Evolutionary conservation across 2,888 invertebrate genomes (phyloP).

Genomic region (Salticus scenicus): DNA sequence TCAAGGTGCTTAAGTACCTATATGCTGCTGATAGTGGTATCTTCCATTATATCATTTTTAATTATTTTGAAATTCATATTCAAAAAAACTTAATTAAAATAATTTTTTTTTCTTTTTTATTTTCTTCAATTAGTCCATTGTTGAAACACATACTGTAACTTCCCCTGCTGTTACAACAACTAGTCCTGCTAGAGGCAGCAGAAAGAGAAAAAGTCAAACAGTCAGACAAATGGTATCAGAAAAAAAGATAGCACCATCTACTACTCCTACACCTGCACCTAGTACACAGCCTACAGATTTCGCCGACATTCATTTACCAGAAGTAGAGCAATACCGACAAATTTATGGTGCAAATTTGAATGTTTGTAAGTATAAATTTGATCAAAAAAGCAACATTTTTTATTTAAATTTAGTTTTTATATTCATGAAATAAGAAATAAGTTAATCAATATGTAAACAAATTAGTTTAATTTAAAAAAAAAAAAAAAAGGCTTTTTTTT

Average conservation of each 20-base stretch:
- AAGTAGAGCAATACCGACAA: slow-evolving; percentile 33
- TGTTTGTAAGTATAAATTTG: slow-evolving; percentile 50
- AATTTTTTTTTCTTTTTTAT: too few species aligned
- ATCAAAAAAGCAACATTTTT: too few species aligned
- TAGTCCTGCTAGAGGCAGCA: slow-evolving; percentile 2
- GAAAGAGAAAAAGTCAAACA: slow-evolving; percentile 22
- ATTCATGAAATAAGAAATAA: too few species aligned
- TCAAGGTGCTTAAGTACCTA: too few species aligned
- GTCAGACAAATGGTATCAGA: background rate
- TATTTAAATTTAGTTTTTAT: too few species aligned
- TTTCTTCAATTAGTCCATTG: slow-evolving; percentile 38
- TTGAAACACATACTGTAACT: slow-evolving; percentile 47
- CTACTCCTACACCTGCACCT: background rate
- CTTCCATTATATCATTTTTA: too few species aligned
- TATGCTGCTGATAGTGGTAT: too few species aligned
- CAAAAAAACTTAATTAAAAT: too few species aligned
- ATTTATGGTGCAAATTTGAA: slow-evolving; percentile 37
- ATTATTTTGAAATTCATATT: too few species aligned
- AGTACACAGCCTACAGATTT: background rate
- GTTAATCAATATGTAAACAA: too few species aligned
- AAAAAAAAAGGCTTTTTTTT: background rate
- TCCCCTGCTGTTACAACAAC: slow-evolving; percentile 11
- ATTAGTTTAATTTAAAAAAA: too few species aligned
- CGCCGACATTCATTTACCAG: slow-evolving; percentile 44
- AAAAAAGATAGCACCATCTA: background rate